These are phyloP conservation scores for Saccopteryx bilineata DNA, from an alignment of 2,113 vertebrate genomes.

Conservation along the genomic window DNA sequence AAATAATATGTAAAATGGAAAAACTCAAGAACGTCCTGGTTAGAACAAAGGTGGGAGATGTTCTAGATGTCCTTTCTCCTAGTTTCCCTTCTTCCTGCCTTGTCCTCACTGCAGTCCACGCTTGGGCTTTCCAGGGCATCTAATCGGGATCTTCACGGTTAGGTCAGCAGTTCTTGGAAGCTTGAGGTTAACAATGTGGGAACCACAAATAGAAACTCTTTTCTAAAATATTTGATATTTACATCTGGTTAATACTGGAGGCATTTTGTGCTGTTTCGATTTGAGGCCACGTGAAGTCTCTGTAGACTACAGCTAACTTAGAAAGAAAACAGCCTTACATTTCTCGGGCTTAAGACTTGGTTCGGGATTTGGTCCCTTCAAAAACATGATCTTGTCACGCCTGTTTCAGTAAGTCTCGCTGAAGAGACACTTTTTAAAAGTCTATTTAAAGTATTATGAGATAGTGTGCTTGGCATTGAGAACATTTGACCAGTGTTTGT, in stretches of 20 bases:
- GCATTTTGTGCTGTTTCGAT: constrained; percentile 35
- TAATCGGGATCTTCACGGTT: neutral
- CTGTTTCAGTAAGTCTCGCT: neutral
- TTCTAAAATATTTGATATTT: constrained; percentile 38
- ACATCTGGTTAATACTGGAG: constrained; percentile 43
- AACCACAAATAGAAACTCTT: neutral
- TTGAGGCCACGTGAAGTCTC: constrained; percentile 9
- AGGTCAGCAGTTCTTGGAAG: neutral
- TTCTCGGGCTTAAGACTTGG: neutral
- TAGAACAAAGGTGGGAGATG: neutral
- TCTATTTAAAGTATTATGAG: neutral
- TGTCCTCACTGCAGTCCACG: neutral
- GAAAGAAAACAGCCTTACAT: neutral
- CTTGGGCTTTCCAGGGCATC: neutral
- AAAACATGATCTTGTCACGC: neutral
- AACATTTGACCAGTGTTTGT: constrained; percentile 21
- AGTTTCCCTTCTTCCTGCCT: neutral
- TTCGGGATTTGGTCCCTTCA: constrained; percentile 33
- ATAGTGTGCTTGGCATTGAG: neutral
- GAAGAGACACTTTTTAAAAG: neutral
- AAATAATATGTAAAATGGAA: neutral
- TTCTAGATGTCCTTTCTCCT: neutral
- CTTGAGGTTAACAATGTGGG: neutral
- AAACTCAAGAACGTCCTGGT: neutral
- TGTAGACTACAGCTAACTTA: neutral